Conservation (phyloP, 2,888 invertebrate genomes). For the Syritta pipiens region DNA sequence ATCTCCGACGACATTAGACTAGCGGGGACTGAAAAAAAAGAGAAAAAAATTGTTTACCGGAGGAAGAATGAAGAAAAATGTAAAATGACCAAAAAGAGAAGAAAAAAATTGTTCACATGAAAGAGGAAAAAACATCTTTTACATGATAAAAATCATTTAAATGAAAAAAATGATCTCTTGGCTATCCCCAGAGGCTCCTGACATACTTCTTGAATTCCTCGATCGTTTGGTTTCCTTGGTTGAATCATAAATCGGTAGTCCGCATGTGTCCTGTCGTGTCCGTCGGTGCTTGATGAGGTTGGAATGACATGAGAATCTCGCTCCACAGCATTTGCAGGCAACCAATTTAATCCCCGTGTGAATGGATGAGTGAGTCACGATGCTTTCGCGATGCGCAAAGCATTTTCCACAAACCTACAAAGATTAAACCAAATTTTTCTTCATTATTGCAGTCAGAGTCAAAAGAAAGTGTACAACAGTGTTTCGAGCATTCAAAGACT, state of each 20-base stretch:
- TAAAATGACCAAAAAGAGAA: too few relatives aligned
- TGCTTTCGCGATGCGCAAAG: conserved; percentile 80
- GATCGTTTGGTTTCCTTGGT: conserved; percentile 72
- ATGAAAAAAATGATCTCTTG: too few relatives aligned
- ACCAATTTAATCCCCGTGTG: conserved; percentile 78
- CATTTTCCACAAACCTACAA: conserved; percentile 77
- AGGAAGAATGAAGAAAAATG: too few relatives aligned
- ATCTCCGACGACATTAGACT: conserved; percentile 73
- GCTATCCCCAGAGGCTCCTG: too few relatives aligned
- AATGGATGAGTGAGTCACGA: conserved; percentile 79
- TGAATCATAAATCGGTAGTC: conserved; percentile 74
- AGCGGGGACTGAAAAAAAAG: conserved; percentile 70
- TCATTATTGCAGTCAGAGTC: too few relatives aligned
- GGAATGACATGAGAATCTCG: conserved; percentile 80
- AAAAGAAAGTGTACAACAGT: too few relatives aligned
- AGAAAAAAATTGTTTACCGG: too few relatives aligned
- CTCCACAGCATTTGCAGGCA: conserved; percentile 79
- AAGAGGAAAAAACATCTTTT: too few relatives aligned
- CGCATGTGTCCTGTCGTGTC: conserved; percentile 79
- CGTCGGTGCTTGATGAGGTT: conserved; percentile 80
- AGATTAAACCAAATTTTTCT: too few relatives aligned
- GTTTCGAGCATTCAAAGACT: too few relatives aligned
- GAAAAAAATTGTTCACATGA: too few relatives aligned
- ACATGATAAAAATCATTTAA: too few relatives aligned
- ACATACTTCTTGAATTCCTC: conserved; percentile 72